Percentiles rank a stretch among this genome's conserved stretches.
phyloP scores from a whole-genome alignment of 2,797 vertebrate species.

The Aselliscus stoliczkanus region DNA sequence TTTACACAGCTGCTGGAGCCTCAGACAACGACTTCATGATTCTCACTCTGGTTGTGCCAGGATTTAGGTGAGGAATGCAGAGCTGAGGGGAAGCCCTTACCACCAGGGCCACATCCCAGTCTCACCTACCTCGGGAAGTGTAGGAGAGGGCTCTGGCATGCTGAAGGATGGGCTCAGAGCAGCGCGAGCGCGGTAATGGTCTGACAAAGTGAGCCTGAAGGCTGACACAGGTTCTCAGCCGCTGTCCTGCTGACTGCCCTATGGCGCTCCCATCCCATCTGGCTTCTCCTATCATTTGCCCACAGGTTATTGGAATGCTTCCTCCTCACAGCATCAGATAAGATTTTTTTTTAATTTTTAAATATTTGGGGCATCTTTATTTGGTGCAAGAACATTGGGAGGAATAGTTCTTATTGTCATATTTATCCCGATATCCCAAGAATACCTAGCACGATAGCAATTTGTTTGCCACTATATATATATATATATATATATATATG shows the following conservation, averaged over 20 bases:
- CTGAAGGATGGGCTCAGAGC: neutral
- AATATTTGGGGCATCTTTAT: neutral
- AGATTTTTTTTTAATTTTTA: neutral
- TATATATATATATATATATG: too few relatives aligned
- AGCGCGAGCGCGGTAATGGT: neutral
- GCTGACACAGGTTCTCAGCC: neutral
- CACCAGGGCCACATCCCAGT: neutral
- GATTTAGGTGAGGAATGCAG: conserved; percentile 89
- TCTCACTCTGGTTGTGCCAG: conserved; percentile 88
- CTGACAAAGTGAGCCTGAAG: neutral
- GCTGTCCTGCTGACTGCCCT: neutral
- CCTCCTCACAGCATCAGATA: neutral
- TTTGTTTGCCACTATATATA: neutral
- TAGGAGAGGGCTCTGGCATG: neutral
- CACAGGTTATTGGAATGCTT: neutral
- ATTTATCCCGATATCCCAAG: neutral
- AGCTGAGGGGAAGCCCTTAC: neutral
- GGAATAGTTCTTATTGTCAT: neutral
- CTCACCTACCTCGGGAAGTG: neutral
- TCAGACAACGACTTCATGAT: conserved; percentile 92
- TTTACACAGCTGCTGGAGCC: conserved; percentile 91
- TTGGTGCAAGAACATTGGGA: neutral
- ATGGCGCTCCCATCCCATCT: neutral
- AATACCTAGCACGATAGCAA: neutral
- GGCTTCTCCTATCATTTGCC: neutral